Evolutionary conservation across 2,888 invertebrate genomes (phyloP), one percentile per base, ranked within the genome.

Genomic region (Xestia sexstrigata): DNA sequence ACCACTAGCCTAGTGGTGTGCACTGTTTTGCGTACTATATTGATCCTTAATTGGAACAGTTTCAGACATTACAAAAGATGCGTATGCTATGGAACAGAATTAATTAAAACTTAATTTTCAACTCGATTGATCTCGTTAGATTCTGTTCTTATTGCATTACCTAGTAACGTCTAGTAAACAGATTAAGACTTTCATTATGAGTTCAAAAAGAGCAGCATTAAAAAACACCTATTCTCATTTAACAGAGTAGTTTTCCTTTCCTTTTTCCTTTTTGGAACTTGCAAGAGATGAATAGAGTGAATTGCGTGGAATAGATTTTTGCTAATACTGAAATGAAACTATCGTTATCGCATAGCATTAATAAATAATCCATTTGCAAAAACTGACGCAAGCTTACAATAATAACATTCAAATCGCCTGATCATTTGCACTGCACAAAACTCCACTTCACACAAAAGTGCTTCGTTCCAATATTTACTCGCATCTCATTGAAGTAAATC

Each of bases 381-480:
- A 30, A 52, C 11, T 52, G 17, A 42, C 7, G 52, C 11, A 42
- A 74, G 7, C 9, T 35, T 11, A 11, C 26, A 47, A 47, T 0
- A 47, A 47, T 6, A 74, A 3, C 17, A 3, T 30, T 23, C 20
- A 42, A 13, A 3, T 30, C 13, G 1, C 20, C 52, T 13, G 11
- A 39, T 23, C 15, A 35, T 74, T 73, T 58, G 8, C 60, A 26
- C 60, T 74, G 47, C 17, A 30, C 6, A 35, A 76, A 78, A 62
- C 7, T 13, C n/a, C 11, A 52, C 30, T 58, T 17, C 60, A 26
- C 17, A 13, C 2, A 62, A 7, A 42, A 66, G 26, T 60, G 17
- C 26, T 49, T 17, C 35, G 58, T 47, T 47, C 13, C 30, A 75
- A 73, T 81, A 81, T 80, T 84, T 66, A 35, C 68, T 70, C 26